A percentile compares a stretch with the other conserved stretches of the same genome.
Evolutionary conservation across 2,797 vertebrate species (phyloP).

Genomic region (Spondyliosoma cantharus): DNA sequence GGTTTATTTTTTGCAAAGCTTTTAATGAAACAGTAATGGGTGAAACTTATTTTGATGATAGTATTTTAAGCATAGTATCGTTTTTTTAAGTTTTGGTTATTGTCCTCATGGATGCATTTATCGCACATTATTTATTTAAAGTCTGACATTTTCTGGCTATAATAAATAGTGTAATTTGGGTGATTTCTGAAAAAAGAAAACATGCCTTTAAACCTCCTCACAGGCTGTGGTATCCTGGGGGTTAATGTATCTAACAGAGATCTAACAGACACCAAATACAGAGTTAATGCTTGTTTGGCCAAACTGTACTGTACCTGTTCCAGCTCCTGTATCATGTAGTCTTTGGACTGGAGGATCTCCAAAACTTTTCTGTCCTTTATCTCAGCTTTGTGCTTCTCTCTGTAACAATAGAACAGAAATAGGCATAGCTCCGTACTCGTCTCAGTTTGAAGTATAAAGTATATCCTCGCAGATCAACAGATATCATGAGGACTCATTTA

Average conservation of each 20-base stretch:
- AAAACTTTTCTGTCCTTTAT: slow-evolving; percentile 92
- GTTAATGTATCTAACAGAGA: background rate
- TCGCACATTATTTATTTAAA: no score
- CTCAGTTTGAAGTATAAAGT: background rate
- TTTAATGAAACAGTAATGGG: no score
- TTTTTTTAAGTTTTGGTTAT: no score
- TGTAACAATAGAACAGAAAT: slow-evolving; percentile 66
- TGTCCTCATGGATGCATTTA: no score
- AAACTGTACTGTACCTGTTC: slow-evolving; percentile 84
- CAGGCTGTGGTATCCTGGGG: no score
- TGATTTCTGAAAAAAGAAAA: no score
- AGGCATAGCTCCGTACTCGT: background rate
- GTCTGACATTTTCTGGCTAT: no score
- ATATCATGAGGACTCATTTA: background rate
- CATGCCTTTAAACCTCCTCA: no score
- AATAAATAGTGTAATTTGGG: no score
- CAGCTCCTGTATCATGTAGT: slow-evolving; percentile 89
- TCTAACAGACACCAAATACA: background rate
- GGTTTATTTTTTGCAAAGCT: no score
- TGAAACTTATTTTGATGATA: no score
- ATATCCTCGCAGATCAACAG: background rate
- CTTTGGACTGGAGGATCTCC: slow-evolving; percentile 94
- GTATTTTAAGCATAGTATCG: no score
- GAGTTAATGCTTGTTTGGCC: background rate
- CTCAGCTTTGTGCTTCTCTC: slow-evolving; percentile 94